Evolutionary conservation across 1,140 invertebrate species (phyloP).

Genomic region (Eriosoma lanigerum): DNA sequence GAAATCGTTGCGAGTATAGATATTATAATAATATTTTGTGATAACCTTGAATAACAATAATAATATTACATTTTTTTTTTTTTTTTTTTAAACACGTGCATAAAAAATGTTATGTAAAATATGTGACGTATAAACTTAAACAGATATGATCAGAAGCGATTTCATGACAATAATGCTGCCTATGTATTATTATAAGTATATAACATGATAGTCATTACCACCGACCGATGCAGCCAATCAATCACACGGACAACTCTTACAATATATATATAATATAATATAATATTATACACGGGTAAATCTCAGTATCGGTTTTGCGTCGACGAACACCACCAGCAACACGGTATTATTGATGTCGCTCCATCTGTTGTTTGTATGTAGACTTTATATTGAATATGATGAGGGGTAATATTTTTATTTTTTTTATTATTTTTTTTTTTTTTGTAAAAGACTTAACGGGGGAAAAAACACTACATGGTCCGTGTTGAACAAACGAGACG

Average conservation of each 20-base stretch:
- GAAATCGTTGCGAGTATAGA: too few species aligned
- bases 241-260: constrained; percentile 30
- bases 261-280: too few species aligned
- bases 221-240: background rate
- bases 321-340: constrained; percentile 20
- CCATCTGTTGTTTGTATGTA: constrained; percentile 29
- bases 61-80: too few species aligned
- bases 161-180: constrained; percentile 18
- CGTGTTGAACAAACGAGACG: background rate
- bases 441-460: background rate
- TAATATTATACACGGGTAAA: background rate
- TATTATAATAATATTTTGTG: constrained; percentile 31
- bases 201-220: too few species aligned
- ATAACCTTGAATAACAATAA: background rate
- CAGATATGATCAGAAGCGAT: background rate
- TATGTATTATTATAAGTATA: too few species aligned
- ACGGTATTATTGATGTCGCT: constrained; percentile 4
- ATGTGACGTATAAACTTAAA: constrained; percentile 11
- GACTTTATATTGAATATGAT: background rate
- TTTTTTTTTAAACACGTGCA: constrained; percentile 8
- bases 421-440: background rate
- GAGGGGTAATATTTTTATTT: background rate
- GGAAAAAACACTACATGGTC: background rate
- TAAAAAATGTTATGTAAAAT: background rate
- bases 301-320: constrained; percentile 34